Percentiles rank a stretch among this genome's conserved stretches.
These are phyloP conservation scores for Episyrphus balteatus DNA, from an alignment of 1,140 invertebrate species.

Conservation along the genomic window DNA sequence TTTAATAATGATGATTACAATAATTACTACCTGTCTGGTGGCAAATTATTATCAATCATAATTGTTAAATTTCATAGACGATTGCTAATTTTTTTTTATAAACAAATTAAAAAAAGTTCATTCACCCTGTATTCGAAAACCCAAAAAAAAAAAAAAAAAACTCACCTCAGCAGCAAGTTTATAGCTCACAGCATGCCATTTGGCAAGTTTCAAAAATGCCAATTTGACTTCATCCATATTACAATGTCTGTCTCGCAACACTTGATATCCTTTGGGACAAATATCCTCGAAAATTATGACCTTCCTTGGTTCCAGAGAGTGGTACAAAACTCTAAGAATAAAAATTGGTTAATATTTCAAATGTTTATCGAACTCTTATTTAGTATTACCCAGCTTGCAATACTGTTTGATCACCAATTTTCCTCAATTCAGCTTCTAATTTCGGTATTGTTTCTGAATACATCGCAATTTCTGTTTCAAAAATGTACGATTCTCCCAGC, in stretches of 20 bases:
- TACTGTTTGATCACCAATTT: constrained; percentile 12
- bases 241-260: not conserved
- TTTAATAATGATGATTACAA: too few species aligned
- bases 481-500: constrained; percentile 9
- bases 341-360: too few species aligned
- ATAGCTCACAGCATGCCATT: constrained; percentile 12
- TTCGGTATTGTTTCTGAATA: constrained; percentile 14
- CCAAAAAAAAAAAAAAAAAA: too few species aligned
- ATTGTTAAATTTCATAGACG: too few species aligned
- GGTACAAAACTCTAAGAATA: constrained; percentile 1
- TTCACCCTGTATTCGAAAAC: too few species aligned
- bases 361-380: too few species aligned
- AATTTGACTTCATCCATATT: constrained; percentile 1
- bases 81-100: too few species aligned
- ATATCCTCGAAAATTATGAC: constrained; percentile 12
- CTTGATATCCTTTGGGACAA: constrained; percentile 1
- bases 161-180: constrained; percentile 4
- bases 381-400: constrained; percentile 8
- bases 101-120: too few species aligned
- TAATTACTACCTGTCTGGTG: too few species aligned
- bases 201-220: constrained; percentile 5
- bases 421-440: constrained; percentile 13
- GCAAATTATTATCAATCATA: too few species aligned
- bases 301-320: constrained; percentile 6
- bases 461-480: constrained; percentile 20